Percentiles rank a stretch among this genome's conserved stretches.
These are phyloP conservation scores for Phalera bucephala DNA, from an alignment of 2,888 invertebrate genomes.

Conservation along the genomic window DNA sequence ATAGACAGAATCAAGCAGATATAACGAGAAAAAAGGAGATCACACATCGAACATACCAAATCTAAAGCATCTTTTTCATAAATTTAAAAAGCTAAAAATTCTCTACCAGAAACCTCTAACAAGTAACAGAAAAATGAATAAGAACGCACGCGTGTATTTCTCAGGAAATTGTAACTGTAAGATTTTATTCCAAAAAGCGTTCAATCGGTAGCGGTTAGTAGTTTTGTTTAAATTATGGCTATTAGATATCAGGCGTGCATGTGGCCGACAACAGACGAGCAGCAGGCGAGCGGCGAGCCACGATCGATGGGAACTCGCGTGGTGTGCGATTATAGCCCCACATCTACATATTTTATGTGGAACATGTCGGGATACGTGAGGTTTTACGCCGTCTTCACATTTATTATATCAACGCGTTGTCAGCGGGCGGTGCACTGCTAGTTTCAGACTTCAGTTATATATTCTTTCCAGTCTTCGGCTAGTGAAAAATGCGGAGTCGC, in stretches of 20 bases:
- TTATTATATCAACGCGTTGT: conserved; percentile 49
- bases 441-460: too few species aligned
- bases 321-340: conserved; percentile 50
- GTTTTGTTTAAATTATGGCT: conserved; percentile 73
- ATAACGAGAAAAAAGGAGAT: too few species aligned
- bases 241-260: conserved; percentile 59
- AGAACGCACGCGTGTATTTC: too few species aligned
- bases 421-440: conserved; percentile 22
- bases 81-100: too few species aligned
- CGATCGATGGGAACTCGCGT: conserved; percentile 51
- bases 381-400: conserved; percentile 39
- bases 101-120: too few species aligned
- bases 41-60: too few species aligned
- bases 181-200: conserved; percentile 65
- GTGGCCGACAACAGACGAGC: conserved; percentile 68
- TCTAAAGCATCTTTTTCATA: too few species aligned
- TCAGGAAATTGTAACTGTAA: conserved; percentile 40
- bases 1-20: too few species aligned
- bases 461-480: conserved; percentile 25
- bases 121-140: too few species aligned
- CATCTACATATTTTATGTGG: conserved; percentile 42
- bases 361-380: conserved; percentile 30
- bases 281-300: conserved; percentile 46
- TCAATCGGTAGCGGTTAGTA: conserved; percentile 48
- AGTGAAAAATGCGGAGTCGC: conserved; percentile 13